Evolutionary conservation across 2,888 invertebrate genomes (phyloP).

Genomic region (Plemyria rubiginata): DNA sequence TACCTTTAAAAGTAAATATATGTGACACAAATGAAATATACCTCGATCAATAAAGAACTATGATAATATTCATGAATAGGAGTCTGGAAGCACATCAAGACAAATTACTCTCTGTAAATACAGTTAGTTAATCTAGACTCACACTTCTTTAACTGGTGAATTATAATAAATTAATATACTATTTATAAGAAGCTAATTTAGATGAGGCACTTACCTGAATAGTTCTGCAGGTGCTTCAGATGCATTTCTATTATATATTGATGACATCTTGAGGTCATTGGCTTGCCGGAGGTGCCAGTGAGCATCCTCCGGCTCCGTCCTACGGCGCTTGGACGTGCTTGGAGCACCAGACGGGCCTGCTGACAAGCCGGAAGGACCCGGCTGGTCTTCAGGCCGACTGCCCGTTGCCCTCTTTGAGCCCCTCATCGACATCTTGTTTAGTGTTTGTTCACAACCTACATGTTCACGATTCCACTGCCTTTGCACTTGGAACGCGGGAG

Average conservation of each 20-base stretch:
- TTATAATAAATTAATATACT: not conserved
- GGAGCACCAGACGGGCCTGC: slow-evolving; percentile 39
- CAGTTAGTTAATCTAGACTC: not conserved
- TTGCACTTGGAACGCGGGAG: slow-evolving; percentile 81
- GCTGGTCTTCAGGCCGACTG: slow-evolving; percentile 71
- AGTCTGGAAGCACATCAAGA: not conserved
- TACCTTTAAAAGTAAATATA: not conserved
- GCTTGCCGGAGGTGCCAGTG: slow-evolving; percentile 93
- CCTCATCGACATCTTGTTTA: slow-evolving; percentile 77
- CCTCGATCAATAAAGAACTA: too few species aligned
- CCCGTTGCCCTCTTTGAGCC: slow-evolving; percentile 78
- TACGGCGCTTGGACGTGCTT: slow-evolving; percentile 76
- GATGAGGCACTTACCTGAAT: slow-evolving; percentile 83
- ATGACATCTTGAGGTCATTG: slow-evolving; percentile 94
- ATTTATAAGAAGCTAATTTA: not conserved
- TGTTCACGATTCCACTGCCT: slow-evolving; percentile 76
- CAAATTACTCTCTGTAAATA: not conserved
- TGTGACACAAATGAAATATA: not conserved
- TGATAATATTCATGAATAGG: not conserved
- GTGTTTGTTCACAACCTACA: slow-evolving; percentile 74
- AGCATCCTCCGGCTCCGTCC: slow-evolving; percentile 76
- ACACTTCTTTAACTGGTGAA: too few species aligned
- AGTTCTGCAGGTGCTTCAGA: slow-evolving; percentile 94
- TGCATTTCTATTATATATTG: slow-evolving; percentile 93
- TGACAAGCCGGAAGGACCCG: slow-evolving; percentile 30